Evolutionary conservation across 2,797 vertebrate genomes (phyloP).

Genomic region (Rhinogobio ventralis): DNA sequence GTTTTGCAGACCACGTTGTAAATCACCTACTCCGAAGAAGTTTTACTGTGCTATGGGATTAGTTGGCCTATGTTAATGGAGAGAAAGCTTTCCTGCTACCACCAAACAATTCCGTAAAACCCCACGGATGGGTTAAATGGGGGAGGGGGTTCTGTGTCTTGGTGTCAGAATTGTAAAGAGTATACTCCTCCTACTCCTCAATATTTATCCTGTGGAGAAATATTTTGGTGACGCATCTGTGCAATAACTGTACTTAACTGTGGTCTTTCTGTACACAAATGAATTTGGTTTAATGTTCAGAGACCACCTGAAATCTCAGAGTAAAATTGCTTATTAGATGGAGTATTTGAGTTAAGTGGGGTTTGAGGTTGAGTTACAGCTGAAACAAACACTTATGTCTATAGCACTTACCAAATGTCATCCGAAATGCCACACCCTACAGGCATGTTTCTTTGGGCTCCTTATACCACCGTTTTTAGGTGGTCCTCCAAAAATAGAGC

Average conservation of each 20-base stretch:
- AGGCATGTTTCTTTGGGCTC: background rate
- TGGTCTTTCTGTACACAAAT: background rate
- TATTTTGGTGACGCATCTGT: background rate
- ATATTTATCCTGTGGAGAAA: slow-evolving; percentile 2
- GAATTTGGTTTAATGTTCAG: background rate
- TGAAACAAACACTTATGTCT: slow-evolving; percentile 12
- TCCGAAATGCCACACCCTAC: slow-evolving; percentile 15
- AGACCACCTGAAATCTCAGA: background rate
- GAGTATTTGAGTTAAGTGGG: background rate
- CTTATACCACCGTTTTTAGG: slow-evolving; percentile 39
- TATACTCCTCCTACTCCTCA: background rate
- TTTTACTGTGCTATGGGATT: background rate
- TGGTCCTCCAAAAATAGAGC: slow-evolving; percentile 55
- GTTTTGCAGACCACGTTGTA: slow-evolving; percentile 4
- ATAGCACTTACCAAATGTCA: slow-evolving; percentile 23
- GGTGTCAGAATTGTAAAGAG: background rate
- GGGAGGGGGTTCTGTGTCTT: slow-evolving; percentile 24
- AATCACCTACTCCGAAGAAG: background rate
- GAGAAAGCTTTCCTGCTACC: background rate
- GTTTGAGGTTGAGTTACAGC: slow-evolving; percentile 1
- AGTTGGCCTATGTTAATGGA: background rate
- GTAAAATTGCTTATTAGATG: background rate
- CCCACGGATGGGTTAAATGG: background rate
- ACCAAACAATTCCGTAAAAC: slow-evolving; percentile 6
- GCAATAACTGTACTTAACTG: background rate